Evolutionary conservation across 2,888 invertebrate genomes (phyloP), one percentile per base, ranked within the genome.

Genomic region (Aelia acuminata): DNA sequence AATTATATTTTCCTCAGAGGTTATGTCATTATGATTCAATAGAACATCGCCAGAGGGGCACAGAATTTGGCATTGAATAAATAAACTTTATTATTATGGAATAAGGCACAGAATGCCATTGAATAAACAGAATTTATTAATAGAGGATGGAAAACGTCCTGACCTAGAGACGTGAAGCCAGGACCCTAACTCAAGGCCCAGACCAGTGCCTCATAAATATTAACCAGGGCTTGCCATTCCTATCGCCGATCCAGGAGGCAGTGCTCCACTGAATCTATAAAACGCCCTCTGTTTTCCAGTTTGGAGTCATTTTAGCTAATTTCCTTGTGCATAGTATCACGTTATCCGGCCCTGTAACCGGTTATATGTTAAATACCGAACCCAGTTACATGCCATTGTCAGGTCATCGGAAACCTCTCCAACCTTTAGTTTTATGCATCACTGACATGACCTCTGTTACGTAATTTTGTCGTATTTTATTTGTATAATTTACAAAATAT

Each of bases 271-370:
- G 63, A 70, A 70, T 70, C 5, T 7, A 31, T 70, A 70, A 70
- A 35, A 0, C 13, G 3, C 26, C 3, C 26, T 57, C 57, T 26
- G 26, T 13, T 18, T 8, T 8, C 31, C 63, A 70, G 63, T 70
- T 70, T 70, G 35, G 63, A 70, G 63, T 70, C 35, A 70, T 70
- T 70, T 70, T 70, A 70, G 63, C 31, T 70, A 70, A 70, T 70
- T 70, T 70, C 63, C 63, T 70, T 35, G 31, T 3, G 63, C 63
- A 70, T 70, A 35, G 63, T 35, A 35, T 70, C 63, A 70, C 63
- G 63, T 35, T 70, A 35, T 35, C 35, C 7, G 35, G 0, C n/a
- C 8, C 31, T 70, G 31, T 70, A 31, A 70, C 63, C 31, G 63
- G 63, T 35, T 26, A 57, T 26, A 57, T n/a, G n/a, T n/a, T n/a